These are phyloP conservation scores for Stratiomys singularior DNA, from an alignment of 2,888 invertebrate genomes.

Conservation along the genomic window DNA sequence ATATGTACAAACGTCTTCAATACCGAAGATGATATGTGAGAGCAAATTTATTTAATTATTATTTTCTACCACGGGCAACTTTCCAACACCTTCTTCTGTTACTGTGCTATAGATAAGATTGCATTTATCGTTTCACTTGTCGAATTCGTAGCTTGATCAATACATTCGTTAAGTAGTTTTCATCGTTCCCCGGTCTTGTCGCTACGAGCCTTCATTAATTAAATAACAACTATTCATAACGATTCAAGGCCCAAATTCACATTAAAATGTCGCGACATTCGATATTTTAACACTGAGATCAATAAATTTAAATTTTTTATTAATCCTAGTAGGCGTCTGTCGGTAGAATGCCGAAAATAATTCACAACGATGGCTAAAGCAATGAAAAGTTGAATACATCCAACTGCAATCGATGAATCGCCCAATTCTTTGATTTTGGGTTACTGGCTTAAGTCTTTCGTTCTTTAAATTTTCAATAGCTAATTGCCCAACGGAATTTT, in stretches of 20 bases:
- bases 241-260: not conserved
- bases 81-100: not conserved
- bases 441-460: conserved; percentile 37
- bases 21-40: conserved; percentile 7
- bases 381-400: not conserved
- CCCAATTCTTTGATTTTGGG: not conserved
- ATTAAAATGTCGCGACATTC: not conserved
- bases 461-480: not conserved
- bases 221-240: not conserved
- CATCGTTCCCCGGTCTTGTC: not conserved
- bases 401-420: not conserved
- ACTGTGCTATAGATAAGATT: not conserved
- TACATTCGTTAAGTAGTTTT: not conserved
- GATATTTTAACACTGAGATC: not conserved
- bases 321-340: not conserved
- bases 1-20: conserved; percentile 13
- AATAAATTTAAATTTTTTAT: not conserved
- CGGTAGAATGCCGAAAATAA: not conserved
- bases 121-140: conserved; percentile 1
- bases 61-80: not conserved
- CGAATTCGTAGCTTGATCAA: not conserved
- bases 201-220: not conserved
- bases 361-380: not conserved
- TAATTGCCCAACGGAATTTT: not conserved
- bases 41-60: not conserved